These are phyloP conservation scores for Psammodynastes pulverulentus DNA, from an alignment of 2,113 vertebrate species.

Conservation along the genomic window DNA sequence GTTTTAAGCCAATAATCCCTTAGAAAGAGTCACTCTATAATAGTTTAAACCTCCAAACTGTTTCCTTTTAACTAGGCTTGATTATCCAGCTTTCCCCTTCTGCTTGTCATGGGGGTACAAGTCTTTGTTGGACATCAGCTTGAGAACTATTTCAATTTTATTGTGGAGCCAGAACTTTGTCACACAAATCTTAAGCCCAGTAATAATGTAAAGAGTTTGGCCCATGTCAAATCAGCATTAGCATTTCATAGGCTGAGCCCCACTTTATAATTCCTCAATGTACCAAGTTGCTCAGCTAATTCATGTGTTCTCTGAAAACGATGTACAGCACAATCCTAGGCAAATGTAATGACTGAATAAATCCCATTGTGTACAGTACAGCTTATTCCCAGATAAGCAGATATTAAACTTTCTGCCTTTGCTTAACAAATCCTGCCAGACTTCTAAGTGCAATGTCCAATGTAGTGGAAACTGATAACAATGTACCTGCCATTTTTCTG, in stretches of 20 bases:
- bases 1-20: not conserved
- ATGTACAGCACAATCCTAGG: not conserved
- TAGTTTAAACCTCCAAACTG: not conserved
- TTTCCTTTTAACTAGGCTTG: not conserved
- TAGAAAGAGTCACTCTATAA: not conserved
- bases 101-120: not conserved
- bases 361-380: not conserved
- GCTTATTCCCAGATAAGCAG: not conserved
- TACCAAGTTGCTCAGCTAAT: not conserved
- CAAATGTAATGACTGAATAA: not conserved
- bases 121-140: not conserved
- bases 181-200: not conserved
- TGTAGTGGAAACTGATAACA: not conserved
- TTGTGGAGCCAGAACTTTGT: not conserved
- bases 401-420: not conserved
- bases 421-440: not conserved
- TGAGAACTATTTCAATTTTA: not conserved
- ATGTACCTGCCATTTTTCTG: not conserved
- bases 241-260: not conserved
- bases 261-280: not conserved
- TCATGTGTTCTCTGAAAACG: not conserved
- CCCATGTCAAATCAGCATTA: not conserved
- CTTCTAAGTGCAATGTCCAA: not conserved
- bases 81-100: not conserved
- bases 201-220: not conserved